Conservation (phyloP, 1,140 invertebrate genomes). For the Bombus ignitus region DNA sequence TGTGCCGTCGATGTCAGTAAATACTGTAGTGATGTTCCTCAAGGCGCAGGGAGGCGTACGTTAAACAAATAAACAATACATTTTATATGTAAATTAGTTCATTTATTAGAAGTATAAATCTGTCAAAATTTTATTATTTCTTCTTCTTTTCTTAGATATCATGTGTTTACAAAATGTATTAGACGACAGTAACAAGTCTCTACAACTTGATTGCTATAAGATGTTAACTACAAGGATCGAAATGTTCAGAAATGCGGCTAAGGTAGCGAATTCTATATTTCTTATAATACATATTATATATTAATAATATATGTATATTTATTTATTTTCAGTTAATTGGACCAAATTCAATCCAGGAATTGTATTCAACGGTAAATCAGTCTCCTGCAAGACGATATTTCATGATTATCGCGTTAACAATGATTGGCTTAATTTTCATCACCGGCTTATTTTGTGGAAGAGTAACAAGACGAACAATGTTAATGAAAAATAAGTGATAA, state of each 20-base stretch:
- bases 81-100: constrained; percentile 22
- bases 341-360: constrained; percentile 88
- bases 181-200: constrained; percentile 86
- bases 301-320: constrained; percentile 22
- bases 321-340: constrained; percentile 79
- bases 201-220: constrained; percentile 90
- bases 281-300: constrained; percentile 57
- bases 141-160: constrained; percentile 86
- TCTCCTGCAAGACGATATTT: constrained; percentile 92
- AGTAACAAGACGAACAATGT: constrained; percentile 87
- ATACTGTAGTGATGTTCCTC: constrained; percentile 91
- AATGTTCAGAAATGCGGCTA: constrained; percentile 94
- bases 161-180: constrained; percentile 90
- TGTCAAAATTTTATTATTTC: constrained; percentile 7
- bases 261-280: constrained; percentile 83
- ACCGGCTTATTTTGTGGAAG: constrained; percentile 92
- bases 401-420: constrained; percentile 86
- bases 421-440: constrained; percentile 91
- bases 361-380: constrained; percentile 85
- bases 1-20: constrained; percentile 92
- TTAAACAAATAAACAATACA: constrained; percentile 52
- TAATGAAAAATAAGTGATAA: constrained; percentile 88
- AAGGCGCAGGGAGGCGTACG: constrained; percentile 94
- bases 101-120: background rate
- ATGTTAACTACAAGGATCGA: constrained; percentile 91